Evolutionary conservation across 2,888 invertebrate genomes (phyloP), one percentile per base, ranked within the genome.

Genomic region (Protodeltote pygarga): DNA sequence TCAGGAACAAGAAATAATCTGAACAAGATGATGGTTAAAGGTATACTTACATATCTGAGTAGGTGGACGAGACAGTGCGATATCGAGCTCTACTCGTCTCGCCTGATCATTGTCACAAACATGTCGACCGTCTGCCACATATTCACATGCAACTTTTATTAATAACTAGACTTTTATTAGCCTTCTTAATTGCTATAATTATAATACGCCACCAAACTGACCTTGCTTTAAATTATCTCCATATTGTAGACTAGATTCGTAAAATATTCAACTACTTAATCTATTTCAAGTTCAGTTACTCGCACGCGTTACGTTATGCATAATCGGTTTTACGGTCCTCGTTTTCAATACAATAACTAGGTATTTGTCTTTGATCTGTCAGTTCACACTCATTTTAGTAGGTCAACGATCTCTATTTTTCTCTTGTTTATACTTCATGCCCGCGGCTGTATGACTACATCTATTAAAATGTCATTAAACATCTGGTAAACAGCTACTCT

Each of bases 1-100:
- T 83, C 83, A 82, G 72, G 81, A 73, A 71, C 81, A 48, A 38
- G 29, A 47, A 65, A 54, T 64, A 46, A 61, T 48, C 45, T 42
- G 42, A 45, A 53, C 34, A 37, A 44, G 33, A 51, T 50, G 58
- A 53, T 76, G 74, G 79, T 73, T 71, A 78, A 81, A 79, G 69
- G 52, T 73, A 46, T 58, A n/a, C n/a, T n/a, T n/a, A n/a, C n/a
- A n/a, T n/a, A 64, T 52, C 32, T 59, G 83, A 75, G 72, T 77
- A 67, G 85, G 83, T 79, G 81, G 73, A 52, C 46, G 53, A 50
- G 55, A 51, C 58, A 59, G 65, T 65, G 57, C 44, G 58, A 60
- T 62, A 55, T 65, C 58, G 53, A 63, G 58, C 59, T 51, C 47
- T 69, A 54, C 71, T 71, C 64, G 68, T 67, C 71, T 71, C 69